Evolutionary conservation across 2,797 vertebrate genomes (phyloP).

Genomic region (Pangasius mekongensis): DNA sequence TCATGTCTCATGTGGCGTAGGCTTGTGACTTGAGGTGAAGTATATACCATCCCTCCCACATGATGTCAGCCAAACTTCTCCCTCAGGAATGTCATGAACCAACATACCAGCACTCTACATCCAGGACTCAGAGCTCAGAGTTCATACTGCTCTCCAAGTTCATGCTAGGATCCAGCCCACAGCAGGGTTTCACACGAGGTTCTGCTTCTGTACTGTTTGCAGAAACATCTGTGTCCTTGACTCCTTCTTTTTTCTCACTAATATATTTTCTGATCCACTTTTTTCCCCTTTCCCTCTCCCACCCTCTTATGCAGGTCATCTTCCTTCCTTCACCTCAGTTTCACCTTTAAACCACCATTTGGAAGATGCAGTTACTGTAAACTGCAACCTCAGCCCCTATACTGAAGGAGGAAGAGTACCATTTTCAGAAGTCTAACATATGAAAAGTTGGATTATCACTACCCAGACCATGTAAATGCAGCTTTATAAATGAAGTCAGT

Average conservation of each 20-base stretch:
- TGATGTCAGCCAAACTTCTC: not conserved
- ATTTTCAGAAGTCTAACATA: not conserved
- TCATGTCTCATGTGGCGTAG: not conserved
- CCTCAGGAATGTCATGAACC: not conserved
- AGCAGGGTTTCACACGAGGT: not conserved
- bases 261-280: not conserved
- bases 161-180: slow-evolving; percentile 31
- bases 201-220: slow-evolving; percentile 39
- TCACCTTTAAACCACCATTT: slow-evolving; percentile 13
- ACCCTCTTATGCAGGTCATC: not conserved
- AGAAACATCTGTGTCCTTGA: slow-evolving; percentile 11
- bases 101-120: not conserved
- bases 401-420: not conserved
- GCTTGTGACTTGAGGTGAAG: slow-evolving; percentile 8
- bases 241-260: not conserved
- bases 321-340: not conserved
- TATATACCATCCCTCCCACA: slow-evolving; percentile 8
- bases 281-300: not conserved
- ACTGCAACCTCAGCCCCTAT: slow-evolving; percentile 14
- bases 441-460: not conserved
- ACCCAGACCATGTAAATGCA: not conserved
- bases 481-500: not conserved
- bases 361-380: slow-evolving; percentile 9
- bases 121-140: slow-evolving; percentile 45
- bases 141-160: slow-evolving; percentile 31